Base-by-base conservation (phyloP, 1,140 invertebrate genomes). In the Dendroctonus valens region DNA sequence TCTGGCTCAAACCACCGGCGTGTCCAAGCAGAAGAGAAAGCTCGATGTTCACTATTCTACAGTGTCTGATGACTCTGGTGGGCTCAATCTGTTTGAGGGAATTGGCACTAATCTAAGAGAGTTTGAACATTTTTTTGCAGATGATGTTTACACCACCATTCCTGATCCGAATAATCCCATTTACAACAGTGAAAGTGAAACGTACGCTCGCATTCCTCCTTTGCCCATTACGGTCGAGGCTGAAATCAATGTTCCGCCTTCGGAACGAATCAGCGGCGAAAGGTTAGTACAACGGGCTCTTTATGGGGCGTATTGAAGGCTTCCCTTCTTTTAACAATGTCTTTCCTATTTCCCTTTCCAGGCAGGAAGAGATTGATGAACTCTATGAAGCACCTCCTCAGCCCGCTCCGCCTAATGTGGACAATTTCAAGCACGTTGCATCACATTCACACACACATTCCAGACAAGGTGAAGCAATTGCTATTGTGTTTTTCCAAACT, bases 141-240 rank as follows among this genome's bases (percentile, higher is more conserved):
- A 94, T 78, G 92, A 95, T 80, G 92, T 92, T 82, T 94, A 95
- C 78, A 92, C 91, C 2, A 91, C 91, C 5, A 93, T 93, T 62
- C 91, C 92, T 69, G 92, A 94, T 73, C 89, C 87, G 62, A 86
- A 85, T 51, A 87, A 86, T 70, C 79, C 80, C 52, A 77, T 89
- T 5, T 91, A 91, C 64, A 89, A 86, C 0, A 89, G 89, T 73
- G 91, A 89, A n/a, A 92, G 90, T 63, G 91, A 92, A 77, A 93
- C 91, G 5, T 94, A 94, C 79, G 91, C 92, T 49, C 90, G 92
- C 79, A 94, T 94, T 70, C 88, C 90, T 65, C 89, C 90, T 5
- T 79, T 83, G 72, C 77, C 79, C 50, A 81, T 87, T 54, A 75
- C 81, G 0, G 81, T 79, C 5, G 79, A 85, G 60, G 80, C 80